phyloP scores from a whole-genome alignment of 2,797 vertebrate species.

The Microctenopoma lineatum region DNA sequence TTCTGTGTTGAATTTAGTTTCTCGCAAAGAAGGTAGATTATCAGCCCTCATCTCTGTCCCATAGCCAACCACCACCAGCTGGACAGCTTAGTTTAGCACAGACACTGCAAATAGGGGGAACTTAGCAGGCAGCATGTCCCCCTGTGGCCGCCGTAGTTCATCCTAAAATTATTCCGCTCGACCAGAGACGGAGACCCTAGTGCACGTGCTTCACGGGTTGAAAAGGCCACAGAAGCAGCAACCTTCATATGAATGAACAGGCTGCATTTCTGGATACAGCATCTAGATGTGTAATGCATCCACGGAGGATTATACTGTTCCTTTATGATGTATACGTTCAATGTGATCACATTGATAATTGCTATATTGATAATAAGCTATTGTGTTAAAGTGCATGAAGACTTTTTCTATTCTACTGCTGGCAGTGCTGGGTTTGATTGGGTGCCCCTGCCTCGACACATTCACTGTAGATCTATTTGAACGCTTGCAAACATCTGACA shows the following conservation, averaged over 20 bases:
- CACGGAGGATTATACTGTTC: neutral
- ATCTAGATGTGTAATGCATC: neutral
- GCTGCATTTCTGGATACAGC: neutral
- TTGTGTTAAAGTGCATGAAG: neutral
- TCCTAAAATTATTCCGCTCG: neutral
- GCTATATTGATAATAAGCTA: neutral
- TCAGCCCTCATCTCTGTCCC: neutral
- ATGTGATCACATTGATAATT: conserved; percentile 6
- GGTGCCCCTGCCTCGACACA: conserved; percentile 3
- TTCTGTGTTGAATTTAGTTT: neutral
- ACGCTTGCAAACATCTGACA: conserved; percentile 37
- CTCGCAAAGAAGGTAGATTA: neutral
- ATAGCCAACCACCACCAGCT: neutral
- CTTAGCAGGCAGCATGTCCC: neutral
- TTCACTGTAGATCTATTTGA: conserved; percentile 35
- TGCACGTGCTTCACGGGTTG: neutral
- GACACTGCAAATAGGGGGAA: neutral
- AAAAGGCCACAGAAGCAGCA: neutral
- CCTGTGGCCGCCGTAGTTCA: neutral
- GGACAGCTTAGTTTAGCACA: neutral
- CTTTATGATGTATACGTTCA: conserved; percentile 2
- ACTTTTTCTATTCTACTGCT: conserved; percentile 9
- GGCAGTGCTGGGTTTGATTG: conserved; percentile 5
- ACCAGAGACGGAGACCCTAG: neutral
- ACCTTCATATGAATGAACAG: neutral